A percentile compares a stretch with the other conserved stretches of the same genome.
phyloP scores from a whole-genome alignment of 2,888 invertebrate genomes.

The Drosophila recens region DNA sequence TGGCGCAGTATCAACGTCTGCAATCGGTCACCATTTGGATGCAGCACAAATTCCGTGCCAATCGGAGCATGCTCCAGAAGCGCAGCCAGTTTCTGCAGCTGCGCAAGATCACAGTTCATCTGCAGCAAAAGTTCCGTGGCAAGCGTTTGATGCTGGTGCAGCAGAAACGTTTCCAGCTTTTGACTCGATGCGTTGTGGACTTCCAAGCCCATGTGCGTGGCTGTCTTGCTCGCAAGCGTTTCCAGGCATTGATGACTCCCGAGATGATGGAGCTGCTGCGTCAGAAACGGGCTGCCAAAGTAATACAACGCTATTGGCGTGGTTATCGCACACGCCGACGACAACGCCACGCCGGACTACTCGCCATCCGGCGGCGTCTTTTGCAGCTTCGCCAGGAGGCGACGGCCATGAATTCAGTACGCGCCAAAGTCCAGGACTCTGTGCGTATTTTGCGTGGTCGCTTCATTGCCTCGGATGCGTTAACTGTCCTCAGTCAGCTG shows the following conservation, averaged over 20 bases:
- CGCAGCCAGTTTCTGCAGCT: conserved; percentile 67
- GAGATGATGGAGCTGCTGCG: conserved; percentile 85
- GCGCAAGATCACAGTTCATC: conserved; percentile 61
- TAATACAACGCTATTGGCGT: conserved; percentile 88
- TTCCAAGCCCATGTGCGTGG: conserved; percentile 86
- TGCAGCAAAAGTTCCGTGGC: conserved; percentile 85
- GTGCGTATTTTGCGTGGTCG: conserved; percentile 82
- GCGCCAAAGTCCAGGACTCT: conserved; percentile 79
- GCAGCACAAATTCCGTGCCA: conserved; percentile 81
- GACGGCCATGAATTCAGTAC: conserved; percentile 74
- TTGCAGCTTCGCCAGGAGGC: conserved; percentile 68
- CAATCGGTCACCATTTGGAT: conserved; percentile 76
- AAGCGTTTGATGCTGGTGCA: conserved; percentile 84
- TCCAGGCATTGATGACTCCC: conserved; percentile 85
- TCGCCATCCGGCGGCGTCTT: conserved; percentile 77
- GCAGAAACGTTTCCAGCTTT: conserved; percentile 69
- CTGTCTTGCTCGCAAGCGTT: conserved; percentile 86
- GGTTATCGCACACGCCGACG: conserved; percentile 85
- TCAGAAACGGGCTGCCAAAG: conserved; percentile 87
- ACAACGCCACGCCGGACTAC: conserved; percentile 70
- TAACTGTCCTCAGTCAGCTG: conserved; percentile 75
- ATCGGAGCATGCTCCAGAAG: conserved; percentile 62
- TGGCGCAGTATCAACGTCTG: conserved; percentile 76
- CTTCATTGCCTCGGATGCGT: conserved; percentile 80
- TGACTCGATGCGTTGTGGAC: conserved; percentile 46